Base-by-base conservation (phyloP, 1,140 invertebrate species). In the Drosophila novamexicana region DNA sequence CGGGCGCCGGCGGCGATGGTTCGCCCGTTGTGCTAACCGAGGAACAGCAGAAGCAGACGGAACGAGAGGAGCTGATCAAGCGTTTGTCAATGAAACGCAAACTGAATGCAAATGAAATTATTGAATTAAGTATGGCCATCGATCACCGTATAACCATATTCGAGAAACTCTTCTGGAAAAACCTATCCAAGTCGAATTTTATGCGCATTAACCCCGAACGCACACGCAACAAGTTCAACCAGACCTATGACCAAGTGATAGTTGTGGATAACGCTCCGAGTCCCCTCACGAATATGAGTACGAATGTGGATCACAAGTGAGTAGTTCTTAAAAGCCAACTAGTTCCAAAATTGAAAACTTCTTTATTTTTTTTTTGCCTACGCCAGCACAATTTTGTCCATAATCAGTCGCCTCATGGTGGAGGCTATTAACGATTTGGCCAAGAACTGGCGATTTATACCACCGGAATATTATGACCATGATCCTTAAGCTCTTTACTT, bases 141-240 rank as follows among this genome's bases (percentile, higher is more conserved):
- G 85, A 89, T 49, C 81, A 89, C 37, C 75, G 84, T 0, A 77
- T 66, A 2, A 91, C 90, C n/a, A 89, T 91, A 14, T 91, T 91
- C 37, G 90, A 91, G 62, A 91, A 91, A 70, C 83, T 91, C 12
- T 91, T 85, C 56, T 91, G 90, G 90, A 81, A 90, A 22, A 90
- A 85, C 52, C 62, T 91, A n/a, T 82, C 90, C 18, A 86, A 90
- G 53, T 80, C 90, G 5, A 82, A 68, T 47, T 89, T 89, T 39
- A 90, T 91, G 90, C 86, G 90, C 39, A 80, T 89, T 14, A 47
- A 22, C 12, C 4, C 61, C 8, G 74, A 84, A 22, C 64, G 77
- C 5, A 59, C 69, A 9, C 71, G 68, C 5, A 56, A 45, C 8
- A 90, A 69, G 45, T 44, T 37, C 12, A 63, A n/a, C 29, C 82